These are phyloP conservation scores for Timandra comae DNA, from an alignment of 2,888 invertebrate species.

Conservation along the genomic window DNA sequence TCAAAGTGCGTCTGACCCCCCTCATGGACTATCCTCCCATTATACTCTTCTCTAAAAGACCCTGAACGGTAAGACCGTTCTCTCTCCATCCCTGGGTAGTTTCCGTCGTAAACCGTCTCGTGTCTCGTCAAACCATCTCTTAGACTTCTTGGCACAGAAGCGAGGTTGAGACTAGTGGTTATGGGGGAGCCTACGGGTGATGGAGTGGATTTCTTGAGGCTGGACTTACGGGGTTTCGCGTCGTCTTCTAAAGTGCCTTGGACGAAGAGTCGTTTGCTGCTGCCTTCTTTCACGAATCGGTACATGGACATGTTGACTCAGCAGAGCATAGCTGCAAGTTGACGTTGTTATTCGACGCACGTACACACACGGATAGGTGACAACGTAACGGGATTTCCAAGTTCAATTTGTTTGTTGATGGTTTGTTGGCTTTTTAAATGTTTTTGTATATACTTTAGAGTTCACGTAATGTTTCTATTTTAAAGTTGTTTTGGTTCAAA, in stretches of 20 bases:
- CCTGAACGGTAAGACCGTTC: slow-evolving; percentile 57
- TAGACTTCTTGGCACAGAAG: slow-evolving; percentile 73
- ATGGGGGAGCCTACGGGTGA: slow-evolving; percentile 78
- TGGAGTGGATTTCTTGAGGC: slow-evolving; percentile 65
- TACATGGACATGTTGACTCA: slow-evolving; percentile 81
- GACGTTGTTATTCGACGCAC: slow-evolving; percentile 61
- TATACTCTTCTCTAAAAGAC: slow-evolving; percentile 64
- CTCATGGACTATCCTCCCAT: slow-evolving; percentile 65
- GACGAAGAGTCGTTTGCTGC: slow-evolving; percentile 83
- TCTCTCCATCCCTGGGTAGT: slow-evolving; percentile 66
- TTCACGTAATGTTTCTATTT: too few relatives aligned
- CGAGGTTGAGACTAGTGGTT: slow-evolving; percentile 78
- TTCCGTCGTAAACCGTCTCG: slow-evolving; percentile 69
- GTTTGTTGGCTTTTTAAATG: too few relatives aligned
- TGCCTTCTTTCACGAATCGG: slow-evolving; percentile 84
- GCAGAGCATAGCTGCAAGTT: slow-evolving; percentile 54
- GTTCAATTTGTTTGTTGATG: too few relatives aligned
- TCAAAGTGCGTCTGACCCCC: slow-evolving; percentile 73
- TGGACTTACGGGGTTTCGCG: slow-evolving; percentile 69
- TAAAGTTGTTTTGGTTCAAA: too few relatives aligned
- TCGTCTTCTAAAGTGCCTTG: slow-evolving; percentile 83
- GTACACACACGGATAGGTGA: too few relatives aligned
- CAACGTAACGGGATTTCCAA: too few relatives aligned
- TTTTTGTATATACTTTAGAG: too few relatives aligned
- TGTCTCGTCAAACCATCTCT: slow-evolving; percentile 71